A percentile compares a stretch with the other conserved stretches of the same genome.
Evolutionary conservation across 2,113 vertebrate genomes (phyloP).

Genomic region (Monarcha castaneiventris): DNA sequence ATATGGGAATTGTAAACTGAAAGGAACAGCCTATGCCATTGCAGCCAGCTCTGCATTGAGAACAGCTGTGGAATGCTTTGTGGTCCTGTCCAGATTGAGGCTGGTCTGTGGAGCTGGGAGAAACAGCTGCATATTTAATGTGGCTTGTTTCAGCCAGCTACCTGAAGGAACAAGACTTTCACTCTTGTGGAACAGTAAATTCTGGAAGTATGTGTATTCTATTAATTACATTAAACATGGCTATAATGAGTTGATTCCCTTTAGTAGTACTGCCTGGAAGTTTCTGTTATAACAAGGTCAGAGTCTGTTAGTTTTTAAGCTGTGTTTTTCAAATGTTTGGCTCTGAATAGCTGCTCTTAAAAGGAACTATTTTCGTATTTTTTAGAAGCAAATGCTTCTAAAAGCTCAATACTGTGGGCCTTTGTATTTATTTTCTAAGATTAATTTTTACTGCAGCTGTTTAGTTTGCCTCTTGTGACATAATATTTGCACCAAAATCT

Average conservation of each 20-base stretch:
- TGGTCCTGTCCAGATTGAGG: neutral
- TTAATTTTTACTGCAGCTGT: neutral
- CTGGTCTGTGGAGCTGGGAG: neutral
- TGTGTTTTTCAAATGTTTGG: neutral
- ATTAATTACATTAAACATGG: neutral
- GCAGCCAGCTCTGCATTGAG: neutral
- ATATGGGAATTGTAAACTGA: neutral
- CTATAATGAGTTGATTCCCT: neutral
- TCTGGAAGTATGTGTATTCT: neutral
- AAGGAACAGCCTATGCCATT: neutral
- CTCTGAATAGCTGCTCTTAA: neutral
- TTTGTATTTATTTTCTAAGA: neutral
- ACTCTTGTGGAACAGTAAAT: neutral
- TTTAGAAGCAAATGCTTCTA: neutral
- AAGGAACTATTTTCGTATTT: neutral
- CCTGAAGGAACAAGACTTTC: neutral
- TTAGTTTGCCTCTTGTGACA: neutral
- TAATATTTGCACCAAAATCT: neutral
- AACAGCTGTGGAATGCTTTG: neutral
- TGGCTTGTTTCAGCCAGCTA: neutral
- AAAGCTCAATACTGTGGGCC: neutral
- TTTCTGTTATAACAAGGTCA: neutral
- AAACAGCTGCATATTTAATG: accelerated
- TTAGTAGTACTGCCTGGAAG: neutral
- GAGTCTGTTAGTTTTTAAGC: neutral